These are phyloP conservation scores for Gila orcuttii DNA, from an alignment of 2,113 vertebrate species.

Conservation along the genomic window DNA sequence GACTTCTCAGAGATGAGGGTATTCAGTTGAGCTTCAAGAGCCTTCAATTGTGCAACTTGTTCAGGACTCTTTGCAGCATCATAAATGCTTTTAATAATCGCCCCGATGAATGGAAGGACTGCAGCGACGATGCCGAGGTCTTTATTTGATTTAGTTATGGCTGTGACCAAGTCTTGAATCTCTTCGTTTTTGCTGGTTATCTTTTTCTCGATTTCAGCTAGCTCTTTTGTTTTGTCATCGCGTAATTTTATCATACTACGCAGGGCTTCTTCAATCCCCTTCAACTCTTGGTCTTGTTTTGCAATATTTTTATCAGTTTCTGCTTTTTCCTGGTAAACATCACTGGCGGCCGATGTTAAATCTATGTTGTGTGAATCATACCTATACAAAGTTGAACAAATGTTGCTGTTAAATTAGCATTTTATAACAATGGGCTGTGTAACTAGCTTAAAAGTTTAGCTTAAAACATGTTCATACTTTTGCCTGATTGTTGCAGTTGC, in stretches of 20 bases:
- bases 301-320: background rate
- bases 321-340: conserved; percentile 3
- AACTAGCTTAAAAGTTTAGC: too few relatives aligned
- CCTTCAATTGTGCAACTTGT: background rate
- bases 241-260: too few relatives aligned
- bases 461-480: background rate
- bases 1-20: background rate
- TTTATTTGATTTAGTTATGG: background rate
- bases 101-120: conserved; percentile 19
- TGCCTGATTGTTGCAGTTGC: background rate
- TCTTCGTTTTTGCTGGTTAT: background rate
- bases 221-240: too few relatives aligned
- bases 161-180: background rate
- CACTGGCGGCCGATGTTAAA: conserved; percentile 2
- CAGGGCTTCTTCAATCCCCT: background rate
- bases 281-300: background rate
- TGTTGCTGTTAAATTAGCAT: too few relatives aligned
- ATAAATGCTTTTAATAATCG: background rate
- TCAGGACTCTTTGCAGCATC: background rate
- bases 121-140: conserved; percentile 22
- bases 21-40: background rate
- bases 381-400: background rate
- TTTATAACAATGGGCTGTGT: too few relatives aligned
- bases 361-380: conserved; percentile 4
- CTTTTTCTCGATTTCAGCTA: background rate